Base-by-base conservation (phyloP, 2,888 invertebrate genomes). In the Andrena bicolor region DNA sequence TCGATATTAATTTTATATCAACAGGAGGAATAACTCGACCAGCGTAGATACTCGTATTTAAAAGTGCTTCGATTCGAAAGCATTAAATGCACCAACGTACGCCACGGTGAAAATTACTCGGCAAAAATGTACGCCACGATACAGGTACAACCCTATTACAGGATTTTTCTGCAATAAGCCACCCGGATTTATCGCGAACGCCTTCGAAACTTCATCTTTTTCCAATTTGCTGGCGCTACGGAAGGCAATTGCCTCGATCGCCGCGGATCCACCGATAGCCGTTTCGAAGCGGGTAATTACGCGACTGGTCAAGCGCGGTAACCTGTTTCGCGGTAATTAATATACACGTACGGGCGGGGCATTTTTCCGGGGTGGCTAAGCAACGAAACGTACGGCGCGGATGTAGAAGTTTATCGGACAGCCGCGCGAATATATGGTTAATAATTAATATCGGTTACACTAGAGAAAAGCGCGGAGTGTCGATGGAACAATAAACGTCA, bases 311-410 rank as follows among this genome's bases (percentile, higher is more conserved):
- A 66, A 79, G 41, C 49, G 5, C 16, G 41, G 49, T 51, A 82
- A 80, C 74, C 80, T 58, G 75, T 80, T 80, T 71, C 74, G 32
- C 61, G 41, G 66, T 66, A 70, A 74, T 80, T 82, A 82, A 82
- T 75, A 74, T 63, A 80, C 70, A 80, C 58, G 32, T 48, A 68
- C 35, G 10, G 51, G 16, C 56, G 23, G 23, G 63, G 53, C 51
- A 49, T 23, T 74, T 79, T 66, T 75, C 53, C 53, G 1, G 0
- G 23, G 1, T 2, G 16, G 16, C 60, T 13, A 35, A 20, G 53
- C 58, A 66, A 70, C 32, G 65, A 48, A 74, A 74, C 70, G n/a
- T 35, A 48, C 60, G 53, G 6, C 26, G 23, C 35, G 23, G 61
- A 71, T 56, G 56, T 56, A 53, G 32, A 65, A 66, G 71, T 80